Percentiles rank a stretch among this genome's conserved stretches.
These are phyloP conservation scores for Pholis gunnellus DNA, from an alignment of 2,113 vertebrate species.

Conservation along the genomic window DNA sequence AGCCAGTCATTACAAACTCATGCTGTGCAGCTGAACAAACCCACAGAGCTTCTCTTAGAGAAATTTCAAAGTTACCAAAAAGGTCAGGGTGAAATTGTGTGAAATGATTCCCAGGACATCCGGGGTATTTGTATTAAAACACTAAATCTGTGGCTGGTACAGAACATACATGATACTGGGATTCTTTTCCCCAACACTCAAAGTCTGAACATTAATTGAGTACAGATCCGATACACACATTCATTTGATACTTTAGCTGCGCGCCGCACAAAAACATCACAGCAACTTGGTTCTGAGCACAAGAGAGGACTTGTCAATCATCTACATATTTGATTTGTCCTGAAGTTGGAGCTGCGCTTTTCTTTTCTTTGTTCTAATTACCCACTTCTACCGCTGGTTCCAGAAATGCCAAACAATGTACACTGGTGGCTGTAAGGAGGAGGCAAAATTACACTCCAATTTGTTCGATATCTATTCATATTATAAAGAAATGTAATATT, in stretches of 20 bases:
- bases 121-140: not conserved
- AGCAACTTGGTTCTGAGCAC: slow-evolving; percentile 13
- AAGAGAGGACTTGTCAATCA: slow-evolving; percentile 59
- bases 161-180: not conserved
- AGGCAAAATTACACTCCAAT: slow-evolving; percentile 22
- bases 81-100: not conserved
- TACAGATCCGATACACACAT: not conserved
- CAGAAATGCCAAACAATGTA: slow-evolving; percentile 26
- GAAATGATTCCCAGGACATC: not conserved
- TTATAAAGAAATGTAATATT: not conserved
- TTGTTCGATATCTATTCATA: slow-evolving; percentile 37
- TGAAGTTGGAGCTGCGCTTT: slow-evolving; percentile 39
- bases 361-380: slow-evolving; percentile 60
- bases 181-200: not conserved
- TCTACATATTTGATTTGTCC: slow-evolving; percentile 42
- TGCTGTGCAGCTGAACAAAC: not conserved
- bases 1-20: slow-evolving; percentile 5
- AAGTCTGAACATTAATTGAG: not conserved
- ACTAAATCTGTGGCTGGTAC: not conserved
- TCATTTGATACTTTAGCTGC: slow-evolving; percentile 16
- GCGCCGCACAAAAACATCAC: slow-evolving; percentile 3
- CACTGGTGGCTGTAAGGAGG: slow-evolving; percentile 6
- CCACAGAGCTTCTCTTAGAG: not conserved
- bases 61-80: not conserved
- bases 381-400: slow-evolving; percentile 4